A percentile compares a stretch with the other conserved stretches of the same genome.
Conservation (phyloP, 1,140 invertebrate species). For the Dysdera silvatica region DNA sequence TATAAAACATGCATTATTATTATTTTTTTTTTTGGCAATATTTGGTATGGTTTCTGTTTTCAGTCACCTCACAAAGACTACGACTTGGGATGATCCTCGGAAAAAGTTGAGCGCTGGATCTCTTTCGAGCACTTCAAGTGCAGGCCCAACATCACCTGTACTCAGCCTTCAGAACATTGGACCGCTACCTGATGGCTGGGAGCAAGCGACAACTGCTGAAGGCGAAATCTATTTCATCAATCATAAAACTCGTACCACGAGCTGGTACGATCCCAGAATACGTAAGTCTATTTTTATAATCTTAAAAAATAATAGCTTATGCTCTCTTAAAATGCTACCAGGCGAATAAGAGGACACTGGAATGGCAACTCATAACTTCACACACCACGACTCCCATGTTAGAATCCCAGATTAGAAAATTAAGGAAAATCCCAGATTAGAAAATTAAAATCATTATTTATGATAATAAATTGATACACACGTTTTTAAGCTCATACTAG, state of each 20-base stretch:
- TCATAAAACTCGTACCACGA: constrained; percentile 84
- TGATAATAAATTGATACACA: too few species aligned
- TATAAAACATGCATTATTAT: too few species aligned
- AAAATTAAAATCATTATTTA: too few species aligned
- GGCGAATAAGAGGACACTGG: too few species aligned
- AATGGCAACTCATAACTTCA: too few species aligned
- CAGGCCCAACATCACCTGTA: constrained; percentile 25
- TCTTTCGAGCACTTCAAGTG: constrained; percentile 31
- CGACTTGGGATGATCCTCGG: constrained; percentile 92
- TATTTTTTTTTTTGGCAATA: too few species aligned
- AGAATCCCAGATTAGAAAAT: too few species aligned
- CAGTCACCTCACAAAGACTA: constrained; percentile 86
- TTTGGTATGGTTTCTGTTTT: constrained; percentile 51
- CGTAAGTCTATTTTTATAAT: constrained; percentile 57
- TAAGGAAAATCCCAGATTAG: too few species aligned
- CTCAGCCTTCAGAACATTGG: constrained; percentile 51
- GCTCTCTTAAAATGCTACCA: too few species aligned
- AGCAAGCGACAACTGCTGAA: constrained; percentile 82
- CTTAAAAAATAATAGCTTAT: too few species aligned
- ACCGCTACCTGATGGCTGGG: constrained; percentile 89
- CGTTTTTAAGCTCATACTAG: too few species aligned
- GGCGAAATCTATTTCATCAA: constrained; percentile 97
- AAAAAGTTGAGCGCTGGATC: constrained; percentile 62
- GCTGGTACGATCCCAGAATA: constrained; percentile 79
- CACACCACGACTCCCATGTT: too few species aligned